Conservation (phyloP, 2,797 vertebrate species). For the Falco berigora region DNA sequence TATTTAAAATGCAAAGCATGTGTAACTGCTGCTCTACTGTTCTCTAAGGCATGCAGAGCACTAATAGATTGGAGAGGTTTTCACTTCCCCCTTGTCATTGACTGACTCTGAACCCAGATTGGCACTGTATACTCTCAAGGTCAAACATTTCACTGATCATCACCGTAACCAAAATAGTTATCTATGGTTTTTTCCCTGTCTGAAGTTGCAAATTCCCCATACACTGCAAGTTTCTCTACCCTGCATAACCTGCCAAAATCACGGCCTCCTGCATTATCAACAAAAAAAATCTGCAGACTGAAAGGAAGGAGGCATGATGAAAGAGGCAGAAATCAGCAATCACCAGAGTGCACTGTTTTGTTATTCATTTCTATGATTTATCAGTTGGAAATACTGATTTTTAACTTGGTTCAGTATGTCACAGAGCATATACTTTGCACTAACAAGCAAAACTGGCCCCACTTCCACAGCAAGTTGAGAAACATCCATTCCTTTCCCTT, state of each 20-base stretch:
- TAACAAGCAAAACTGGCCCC: not conserved
- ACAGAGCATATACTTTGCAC: fast-evolving
- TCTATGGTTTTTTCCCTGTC: not conserved
- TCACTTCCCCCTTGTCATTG: not conserved
- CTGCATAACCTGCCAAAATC: conserved; percentile 22
- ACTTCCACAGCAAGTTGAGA: not conserved
- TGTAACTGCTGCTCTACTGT: not conserved
- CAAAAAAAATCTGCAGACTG: conserved; percentile 44
- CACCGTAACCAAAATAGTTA: conserved; percentile 16
- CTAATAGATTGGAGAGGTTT: not conserved
- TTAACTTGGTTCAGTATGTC: not conserved
- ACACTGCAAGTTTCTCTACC: not conserved
- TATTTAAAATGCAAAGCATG: not conserved
- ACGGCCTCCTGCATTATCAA: conserved; percentile 1
- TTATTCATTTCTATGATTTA: not conserved
- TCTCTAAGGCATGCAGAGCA: not conserved
- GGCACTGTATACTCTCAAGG: not conserved
- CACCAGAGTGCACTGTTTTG: not conserved
- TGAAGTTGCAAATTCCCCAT: conserved; percentile 12
- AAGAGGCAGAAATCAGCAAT: not conserved
- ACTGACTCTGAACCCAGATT: not conserved
- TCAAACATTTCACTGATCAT: conserved; percentile 19
- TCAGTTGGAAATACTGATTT: not conserved
- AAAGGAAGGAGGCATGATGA: not conserved
- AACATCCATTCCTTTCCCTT: not conserved